phyloP scores from a whole-genome alignment of 2,888 invertebrate genomes.

The Drosophila mayaguana region DNA sequence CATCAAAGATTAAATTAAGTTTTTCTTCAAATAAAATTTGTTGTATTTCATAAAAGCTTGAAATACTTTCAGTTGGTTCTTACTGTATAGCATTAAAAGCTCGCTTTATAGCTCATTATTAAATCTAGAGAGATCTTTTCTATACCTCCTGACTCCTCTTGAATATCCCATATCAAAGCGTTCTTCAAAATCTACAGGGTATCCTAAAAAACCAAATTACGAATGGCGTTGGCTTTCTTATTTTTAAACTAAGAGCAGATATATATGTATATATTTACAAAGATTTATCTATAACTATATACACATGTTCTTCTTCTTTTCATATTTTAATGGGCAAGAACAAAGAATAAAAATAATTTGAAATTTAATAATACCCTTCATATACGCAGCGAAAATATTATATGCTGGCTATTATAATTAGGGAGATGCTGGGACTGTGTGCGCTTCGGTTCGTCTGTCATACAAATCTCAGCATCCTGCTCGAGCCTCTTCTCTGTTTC shows the following conservation, averaged over 20 bases:
- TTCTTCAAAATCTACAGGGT: neutral
- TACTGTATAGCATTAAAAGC: too few species aligned
- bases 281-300: neutral
- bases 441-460: constrained; percentile 47
- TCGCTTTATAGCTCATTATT: neutral
- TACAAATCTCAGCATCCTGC: constrained; percentile 73
- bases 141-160: too few species aligned
- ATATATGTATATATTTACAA: neutral
- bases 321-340: constrained; percentile 70
- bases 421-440: constrained; percentile 27
- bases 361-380: constrained; percentile 46
- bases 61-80: too few species aligned
- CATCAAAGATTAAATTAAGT: too few species aligned
- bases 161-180: neutral
- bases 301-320: constrained; percentile 9
- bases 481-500: constrained; percentile 20
- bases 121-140: neutral
- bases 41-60: too few species aligned
- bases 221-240: constrained; percentile 76
- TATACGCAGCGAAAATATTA: constrained; percentile 40
- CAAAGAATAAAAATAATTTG: constrained; percentile 43
- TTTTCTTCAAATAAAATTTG: too few species aligned
- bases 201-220: constrained; percentile 25
- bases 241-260: constrained; percentile 68
- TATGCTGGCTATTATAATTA: constrained; percentile 35